Evolutionary conservation across 2,113 vertebrate species (phyloP), one percentile per base, ranked within the genome.

Genomic region (Pipra filicauda): DNA sequence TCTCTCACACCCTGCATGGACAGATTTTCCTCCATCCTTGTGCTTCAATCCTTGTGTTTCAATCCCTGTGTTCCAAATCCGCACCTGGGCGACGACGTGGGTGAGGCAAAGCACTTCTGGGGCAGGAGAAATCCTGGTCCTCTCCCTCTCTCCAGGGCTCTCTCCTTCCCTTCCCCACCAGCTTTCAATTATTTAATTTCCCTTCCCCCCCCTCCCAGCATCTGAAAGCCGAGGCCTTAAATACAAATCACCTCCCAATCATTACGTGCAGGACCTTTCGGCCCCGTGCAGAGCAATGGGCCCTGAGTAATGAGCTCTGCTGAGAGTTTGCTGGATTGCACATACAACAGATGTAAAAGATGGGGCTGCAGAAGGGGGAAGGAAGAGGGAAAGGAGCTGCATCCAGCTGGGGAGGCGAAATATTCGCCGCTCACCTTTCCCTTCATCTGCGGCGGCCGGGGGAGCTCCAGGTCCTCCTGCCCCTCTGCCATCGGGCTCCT

Each of bases 231-330:
- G 51, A 97, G 74, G 28, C 58, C 96, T 97, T 97, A 97, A 98
- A 98, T 97, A 98, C 96, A 97, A 97, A 98, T 98, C 96, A 97
- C 94, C 96, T 97, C 87, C 87, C 6, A 93, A 97, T 97, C 97
- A 96, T 97, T 97, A 96, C 77, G 30, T 77, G 88, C 74, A 85
- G 97, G 97, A 97, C 97, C 96, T 96, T 80, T 82, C 69, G 9
- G 97, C 96, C 97, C 95, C 75, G 89, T 21, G 94, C 88, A 41
- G 97, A 96, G 96, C 95, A 4, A 28, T 3, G 80, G 93, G 93
- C 97, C 23, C 8, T 1, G 75, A 89, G 96, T 98, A 98, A 98
- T 98, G 97, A 98, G 97, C 96, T 97, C 97, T 97, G 97, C 93
- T 95, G 97, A 97, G 97, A 97, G 93, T 97, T 97, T 83, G 85